Conservation (phyloP, 92 coral and sea anemone species). For the Parazoanthus swiftii region DNA sequence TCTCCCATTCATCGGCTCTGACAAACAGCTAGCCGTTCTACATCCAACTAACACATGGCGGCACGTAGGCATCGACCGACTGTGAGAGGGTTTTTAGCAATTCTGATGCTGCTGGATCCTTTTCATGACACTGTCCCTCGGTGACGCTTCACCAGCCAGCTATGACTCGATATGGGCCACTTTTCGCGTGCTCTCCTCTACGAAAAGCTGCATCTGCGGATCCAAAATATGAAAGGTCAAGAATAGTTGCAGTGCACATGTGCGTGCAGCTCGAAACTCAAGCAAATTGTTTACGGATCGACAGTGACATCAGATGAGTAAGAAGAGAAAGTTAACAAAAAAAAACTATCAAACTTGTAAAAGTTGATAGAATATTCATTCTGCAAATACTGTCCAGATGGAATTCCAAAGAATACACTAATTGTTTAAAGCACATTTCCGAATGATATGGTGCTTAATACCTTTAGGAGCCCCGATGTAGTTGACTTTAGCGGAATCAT, state of each 20-base stretch:
- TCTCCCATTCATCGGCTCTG: too few species aligned
- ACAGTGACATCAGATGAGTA: too few species aligned
- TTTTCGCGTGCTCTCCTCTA: conserved; percentile 3
- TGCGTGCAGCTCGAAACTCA: background rate
- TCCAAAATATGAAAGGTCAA: background rate
- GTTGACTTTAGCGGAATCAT: conserved; percentile 90
- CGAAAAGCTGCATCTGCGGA: conserved; percentile 13
- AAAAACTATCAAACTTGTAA: too few species aligned
- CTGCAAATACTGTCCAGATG: background rate
- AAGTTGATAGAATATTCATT: background rate
- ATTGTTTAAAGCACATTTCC: background rate
- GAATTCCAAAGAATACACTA: background rate
- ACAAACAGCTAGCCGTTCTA: too few species aligned
- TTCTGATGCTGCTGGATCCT: background rate
- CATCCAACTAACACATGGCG: too few species aligned
- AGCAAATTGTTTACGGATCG: too few species aligned
- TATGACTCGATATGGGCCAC: background rate
- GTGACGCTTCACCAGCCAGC: background rate
- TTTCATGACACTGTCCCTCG: background rate
- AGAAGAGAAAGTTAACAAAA: background rate
- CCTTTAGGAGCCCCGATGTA: conserved; percentile 83
- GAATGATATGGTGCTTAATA: background rate
- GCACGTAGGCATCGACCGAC: too few species aligned
- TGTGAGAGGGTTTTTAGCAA: too few species aligned
- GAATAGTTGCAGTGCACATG: background rate